These are phyloP conservation scores for Oophaga sylvatica DNA, from an alignment of 2,797 vertebrate genomes.

Conservation along the genomic window DNA sequence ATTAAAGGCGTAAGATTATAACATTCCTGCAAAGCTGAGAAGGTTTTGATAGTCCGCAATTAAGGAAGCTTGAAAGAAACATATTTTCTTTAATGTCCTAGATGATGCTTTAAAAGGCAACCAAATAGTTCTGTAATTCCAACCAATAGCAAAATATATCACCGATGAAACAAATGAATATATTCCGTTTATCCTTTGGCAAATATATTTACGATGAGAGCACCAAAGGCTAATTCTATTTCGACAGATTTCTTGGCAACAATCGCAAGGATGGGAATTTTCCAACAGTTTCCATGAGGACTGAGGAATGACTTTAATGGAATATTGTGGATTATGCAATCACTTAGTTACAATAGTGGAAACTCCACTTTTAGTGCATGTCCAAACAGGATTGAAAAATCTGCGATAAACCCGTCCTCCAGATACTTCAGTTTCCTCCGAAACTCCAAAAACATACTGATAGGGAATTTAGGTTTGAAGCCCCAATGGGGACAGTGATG, in stretches of 20 bases:
- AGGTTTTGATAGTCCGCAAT: constrained; percentile 2
- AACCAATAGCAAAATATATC: constrained; percentile 32
- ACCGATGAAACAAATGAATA: constrained; percentile 48
- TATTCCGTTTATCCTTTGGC: constrained; percentile 46
- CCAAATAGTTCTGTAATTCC: constrained; percentile 35
- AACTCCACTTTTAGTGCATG: too few relatives aligned
- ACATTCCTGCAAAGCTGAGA: constrained; percentile 1
- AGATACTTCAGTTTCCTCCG: too few relatives aligned
- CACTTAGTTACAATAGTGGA: too few relatives aligned
- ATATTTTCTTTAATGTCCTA: constrained; percentile 38
- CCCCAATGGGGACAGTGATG: too few relatives aligned
- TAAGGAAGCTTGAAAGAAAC: constrained; percentile 49
- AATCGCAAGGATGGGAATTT: background rate
- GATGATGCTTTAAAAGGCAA: constrained; percentile 41
- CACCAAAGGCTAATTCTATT: constrained; percentile 54
- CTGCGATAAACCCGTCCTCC: too few relatives aligned
- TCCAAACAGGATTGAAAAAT: too few relatives aligned
- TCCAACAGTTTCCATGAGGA: constrained; percentile 8
- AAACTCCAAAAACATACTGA: too few relatives aligned
- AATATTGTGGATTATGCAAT: too few relatives aligned
- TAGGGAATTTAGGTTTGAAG: too few relatives aligned
- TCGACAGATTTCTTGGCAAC: constrained; percentile 43
- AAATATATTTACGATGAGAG: constrained; percentile 14
- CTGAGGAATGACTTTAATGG: background rate
- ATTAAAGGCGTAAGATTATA: background rate